These are phyloP conservation scores for Peromyscus aztecus DNA, from an alignment of 2,797 vertebrate species.

Conservation along the genomic window DNA sequence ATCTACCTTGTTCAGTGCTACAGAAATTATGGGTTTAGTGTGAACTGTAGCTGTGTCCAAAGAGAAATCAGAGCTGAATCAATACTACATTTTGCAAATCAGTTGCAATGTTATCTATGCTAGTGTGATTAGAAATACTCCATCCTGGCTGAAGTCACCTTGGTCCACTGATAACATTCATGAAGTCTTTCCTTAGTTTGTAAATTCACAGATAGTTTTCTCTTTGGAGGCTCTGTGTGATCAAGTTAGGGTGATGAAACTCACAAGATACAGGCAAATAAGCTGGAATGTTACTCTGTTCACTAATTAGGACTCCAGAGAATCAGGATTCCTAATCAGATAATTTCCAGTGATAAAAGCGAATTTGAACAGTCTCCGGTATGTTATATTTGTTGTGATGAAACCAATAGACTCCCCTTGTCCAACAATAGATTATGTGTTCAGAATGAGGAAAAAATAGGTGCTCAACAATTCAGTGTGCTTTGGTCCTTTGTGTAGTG, in stretches of 20 bases:
- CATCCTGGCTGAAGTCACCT: neutral
- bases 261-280: neutral
- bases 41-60: neutral
- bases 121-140: neutral
- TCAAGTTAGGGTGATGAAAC: neutral
- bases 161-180: neutral
- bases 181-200: neutral
- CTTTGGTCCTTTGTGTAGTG: neutral
- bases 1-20: neutral
- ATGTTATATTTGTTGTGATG: neutral
- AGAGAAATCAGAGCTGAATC: neutral
- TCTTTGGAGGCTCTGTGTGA: conserved; percentile 4
- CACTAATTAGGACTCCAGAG: neutral
- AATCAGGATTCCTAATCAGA: conserved; percentile 17
- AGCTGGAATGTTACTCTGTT: neutral
- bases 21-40: neutral
- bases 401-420: neutral
- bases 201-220: conserved; percentile 32
- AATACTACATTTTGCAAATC: neutral
- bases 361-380: neutral
- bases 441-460: neutral
- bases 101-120: neutral
- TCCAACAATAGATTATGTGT: neutral
- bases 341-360: conserved; percentile 11
- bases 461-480: neutral